phyloP scores from a whole-genome alignment of 2,113 vertebrate genomes.

The Perognathus longimembris region DNA sequence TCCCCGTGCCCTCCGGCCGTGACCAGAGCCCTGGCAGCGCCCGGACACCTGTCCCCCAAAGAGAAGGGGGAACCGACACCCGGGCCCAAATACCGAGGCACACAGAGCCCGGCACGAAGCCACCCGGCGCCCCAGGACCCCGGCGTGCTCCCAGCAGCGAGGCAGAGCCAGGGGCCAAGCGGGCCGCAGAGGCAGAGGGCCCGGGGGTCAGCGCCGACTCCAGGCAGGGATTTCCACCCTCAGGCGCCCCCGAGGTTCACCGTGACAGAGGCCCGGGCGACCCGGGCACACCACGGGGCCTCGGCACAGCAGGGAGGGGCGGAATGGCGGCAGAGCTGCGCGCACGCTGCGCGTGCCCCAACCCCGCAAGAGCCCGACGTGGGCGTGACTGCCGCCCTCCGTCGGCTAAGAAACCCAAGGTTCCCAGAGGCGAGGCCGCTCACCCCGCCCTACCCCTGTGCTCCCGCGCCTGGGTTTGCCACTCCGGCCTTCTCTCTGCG shows the following conservation, averaged over 20 bases:
- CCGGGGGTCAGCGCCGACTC: not conserved
- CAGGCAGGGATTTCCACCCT: not conserved
- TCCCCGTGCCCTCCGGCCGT: not conserved
- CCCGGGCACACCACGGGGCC: too few species aligned
- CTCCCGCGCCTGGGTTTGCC: not conserved
- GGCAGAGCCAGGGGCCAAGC: not conserved
- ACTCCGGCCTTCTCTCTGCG: not conserved
- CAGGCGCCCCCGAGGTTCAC: not conserved
- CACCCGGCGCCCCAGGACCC: not conserved
- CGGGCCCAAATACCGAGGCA: too few species aligned
- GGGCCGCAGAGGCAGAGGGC: not conserved
- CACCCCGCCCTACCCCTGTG: not conserved
- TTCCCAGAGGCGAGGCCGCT: not conserved
- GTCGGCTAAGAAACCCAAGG: fast-evolving
- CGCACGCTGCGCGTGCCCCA: not conserved
- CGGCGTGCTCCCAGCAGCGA: not conserved
- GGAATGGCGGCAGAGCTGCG: fast-evolving
- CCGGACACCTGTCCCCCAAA: not conserved
- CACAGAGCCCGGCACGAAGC: too few species aligned
- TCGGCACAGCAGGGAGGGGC: fast-evolving
- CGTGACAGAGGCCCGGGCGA: not conserved
- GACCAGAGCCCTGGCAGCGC: not conserved
- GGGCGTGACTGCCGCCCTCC: too few species aligned
- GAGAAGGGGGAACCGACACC: not conserved
- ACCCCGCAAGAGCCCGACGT: too few species aligned